Evolutionary conservation across 1,140 invertebrate genomes (phyloP).

Genomic region (Cataglyphis hispanica): DNA sequence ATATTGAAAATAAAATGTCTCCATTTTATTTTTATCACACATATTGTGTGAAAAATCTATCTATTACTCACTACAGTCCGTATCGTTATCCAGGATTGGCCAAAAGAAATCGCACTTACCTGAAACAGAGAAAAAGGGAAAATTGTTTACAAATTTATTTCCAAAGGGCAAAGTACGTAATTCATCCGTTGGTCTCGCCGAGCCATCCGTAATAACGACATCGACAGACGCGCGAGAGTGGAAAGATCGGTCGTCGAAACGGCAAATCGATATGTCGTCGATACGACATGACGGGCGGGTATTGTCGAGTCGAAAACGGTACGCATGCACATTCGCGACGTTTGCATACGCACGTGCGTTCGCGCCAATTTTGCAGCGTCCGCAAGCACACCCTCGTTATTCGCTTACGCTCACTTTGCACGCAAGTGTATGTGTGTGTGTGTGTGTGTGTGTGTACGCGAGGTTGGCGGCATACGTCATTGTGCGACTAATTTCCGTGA

Average conservation of each 20-base stretch:
- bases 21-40: background rate
- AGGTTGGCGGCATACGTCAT: conserved; percentile 75
- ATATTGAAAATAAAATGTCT: too few species aligned
- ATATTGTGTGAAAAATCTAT: conserved; percentile 1
- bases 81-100: background rate
- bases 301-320: conserved; percentile 57
- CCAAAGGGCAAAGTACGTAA: conserved; percentile 32
- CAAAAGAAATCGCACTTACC: conserved; percentile 77
- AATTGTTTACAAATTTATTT: conserved; percentile 35
- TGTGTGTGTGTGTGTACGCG: conserved; percentile 12
- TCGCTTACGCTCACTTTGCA: conserved; percentile 44
- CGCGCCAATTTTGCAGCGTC: conserved; percentile 59
- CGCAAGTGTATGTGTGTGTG: conserved; percentile 2
- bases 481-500: conserved; percentile 81
- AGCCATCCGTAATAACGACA: conserved; percentile 64
- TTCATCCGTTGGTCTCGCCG: conserved; percentile 57
- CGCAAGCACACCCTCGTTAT: conserved; percentile 53
- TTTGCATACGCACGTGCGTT: conserved; percentile 57
- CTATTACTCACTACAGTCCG: background rate
- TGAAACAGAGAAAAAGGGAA: conserved; percentile 77
- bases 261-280: conserved; percentile 68
- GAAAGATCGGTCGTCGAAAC: conserved; percentile 72
- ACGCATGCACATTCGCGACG: conserved; percentile 30
- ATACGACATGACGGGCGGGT: conserved; percentile 62
- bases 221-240: conserved; percentile 38